Evolutionary conservation across 2,888 invertebrate genomes (phyloP).

Genomic region (Tiphia femorata): DNA sequence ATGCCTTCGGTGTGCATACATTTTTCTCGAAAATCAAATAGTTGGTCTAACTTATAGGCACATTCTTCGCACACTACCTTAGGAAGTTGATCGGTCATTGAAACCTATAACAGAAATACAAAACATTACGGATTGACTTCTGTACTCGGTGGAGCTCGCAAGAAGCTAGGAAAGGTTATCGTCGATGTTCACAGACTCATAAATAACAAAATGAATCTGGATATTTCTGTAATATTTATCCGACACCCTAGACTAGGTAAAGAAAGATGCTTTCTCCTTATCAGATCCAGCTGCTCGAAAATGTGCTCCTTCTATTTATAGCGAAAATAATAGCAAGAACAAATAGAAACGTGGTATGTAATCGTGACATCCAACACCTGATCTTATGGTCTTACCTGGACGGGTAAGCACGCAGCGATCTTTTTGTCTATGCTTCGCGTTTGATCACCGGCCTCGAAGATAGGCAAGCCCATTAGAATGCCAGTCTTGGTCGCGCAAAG

Average conservation of each 20-base stretch:
- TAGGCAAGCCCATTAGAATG: slow-evolving; percentile 67
- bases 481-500: slow-evolving; percentile 68
- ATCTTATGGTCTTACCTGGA: slow-evolving; percentile 68
- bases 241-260: no score
- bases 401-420: slow-evolving; percentile 72
- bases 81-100: slow-evolving; percentile 72
- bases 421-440: slow-evolving; percentile 72
- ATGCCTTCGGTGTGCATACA: slow-evolving; percentile 72
- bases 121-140: no score
- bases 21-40: slow-evolving; percentile 73
- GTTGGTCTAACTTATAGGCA: slow-evolving; percentile 72
- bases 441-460: slow-evolving; percentile 70
- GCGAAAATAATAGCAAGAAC: background rate
- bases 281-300: no score
- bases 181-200: no score
- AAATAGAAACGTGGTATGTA: no score
- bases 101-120: slow-evolving; percentile 67
- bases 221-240: no score
- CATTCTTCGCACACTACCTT: slow-evolving; percentile 74
- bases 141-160: no score
- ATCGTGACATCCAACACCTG: no score
- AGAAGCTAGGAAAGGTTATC: no score
- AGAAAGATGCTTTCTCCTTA: no score
- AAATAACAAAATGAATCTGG: no score
- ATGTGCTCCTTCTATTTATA: no score